phyloP scores from a whole-genome alignment of 2,113 vertebrate genomes.

The Strix aluco region DNA sequence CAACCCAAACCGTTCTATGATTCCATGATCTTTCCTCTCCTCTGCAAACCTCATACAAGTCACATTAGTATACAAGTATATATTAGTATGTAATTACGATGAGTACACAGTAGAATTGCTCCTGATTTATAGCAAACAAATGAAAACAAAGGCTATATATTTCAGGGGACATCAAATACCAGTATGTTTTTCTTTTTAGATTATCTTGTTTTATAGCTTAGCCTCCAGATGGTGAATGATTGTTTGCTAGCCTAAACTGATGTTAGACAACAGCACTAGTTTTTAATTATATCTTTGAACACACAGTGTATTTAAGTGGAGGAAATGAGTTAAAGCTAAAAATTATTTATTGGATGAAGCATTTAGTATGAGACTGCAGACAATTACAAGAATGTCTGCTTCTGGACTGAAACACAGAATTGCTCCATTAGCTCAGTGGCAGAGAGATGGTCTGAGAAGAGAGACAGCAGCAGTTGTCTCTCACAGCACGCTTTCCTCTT shows the following conservation, averaged over 20 bases:
- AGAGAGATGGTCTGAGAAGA: not conserved
- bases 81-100: not conserved
- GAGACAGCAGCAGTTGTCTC: not conserved
- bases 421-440: not conserved
- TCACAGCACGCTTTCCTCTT: not conserved
- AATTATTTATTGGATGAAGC: slow-evolving; percentile 24
- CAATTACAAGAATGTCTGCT: slow-evolving; percentile 33
- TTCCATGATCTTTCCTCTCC: not conserved
- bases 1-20: no score
- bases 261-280: not conserved
- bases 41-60: not conserved
- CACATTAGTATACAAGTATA: not conserved
- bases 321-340: slow-evolving; percentile 50
- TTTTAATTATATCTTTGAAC: slow-evolving; percentile 47
- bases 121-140: not conserved
- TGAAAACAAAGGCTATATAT: not conserved
- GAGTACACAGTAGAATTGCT: not conserved
- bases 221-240: not conserved
- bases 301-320: not conserved
- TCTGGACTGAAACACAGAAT: not conserved
- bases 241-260: not conserved
- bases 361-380: slow-evolving; percentile 18
- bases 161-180: not conserved
- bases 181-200: not conserved
- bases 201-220: not conserved